These are phyloP conservation scores for Leucophora obtusa DNA, from an alignment of 2,888 invertebrate species.

Conservation along the genomic window DNA sequence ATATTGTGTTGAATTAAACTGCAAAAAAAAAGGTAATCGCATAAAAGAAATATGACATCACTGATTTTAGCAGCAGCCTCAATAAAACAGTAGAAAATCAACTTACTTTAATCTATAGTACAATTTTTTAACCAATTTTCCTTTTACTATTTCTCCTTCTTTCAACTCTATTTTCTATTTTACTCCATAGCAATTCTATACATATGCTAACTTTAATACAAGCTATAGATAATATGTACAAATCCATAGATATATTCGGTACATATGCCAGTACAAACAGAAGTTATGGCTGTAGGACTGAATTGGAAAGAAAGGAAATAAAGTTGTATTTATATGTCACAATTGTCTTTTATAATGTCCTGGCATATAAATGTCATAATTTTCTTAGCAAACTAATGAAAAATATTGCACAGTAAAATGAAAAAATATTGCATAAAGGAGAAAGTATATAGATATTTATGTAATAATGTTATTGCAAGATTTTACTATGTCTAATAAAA, in stretches of 20 bases:
- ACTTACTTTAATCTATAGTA: slow-evolving; percentile 33
- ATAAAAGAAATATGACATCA: neutral
- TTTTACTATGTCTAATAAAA: no score
- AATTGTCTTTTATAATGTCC: neutral
- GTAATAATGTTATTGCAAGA: no score
- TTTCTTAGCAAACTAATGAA: slow-evolving; percentile 24
- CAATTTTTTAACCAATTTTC: slow-evolving; percentile 9
- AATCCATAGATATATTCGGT: slow-evolving; percentile 14
- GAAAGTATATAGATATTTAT: no score
- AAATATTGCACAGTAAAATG: slow-evolving; percentile 24
- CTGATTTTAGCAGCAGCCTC: neutral
- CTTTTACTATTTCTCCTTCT: neutral
- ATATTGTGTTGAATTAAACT: neutral
- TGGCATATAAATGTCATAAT: slow-evolving; percentile 2
- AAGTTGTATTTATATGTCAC: slow-evolving; percentile 18
- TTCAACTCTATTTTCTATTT: slow-evolving; percentile 5
- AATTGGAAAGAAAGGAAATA: slow-evolving; percentile 23
- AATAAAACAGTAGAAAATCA: neutral
- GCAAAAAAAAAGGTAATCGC: neutral
- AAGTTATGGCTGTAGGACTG: neutral
- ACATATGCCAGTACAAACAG: slow-evolving; percentile 29
- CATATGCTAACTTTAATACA: neutral
- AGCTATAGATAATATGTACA: slow-evolving; percentile 27
- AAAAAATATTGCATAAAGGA: neutral
- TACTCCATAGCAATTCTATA: neutral